Evolutionary conservation across 1,140 invertebrate genomes (phyloP).

Genomic region (Nomia melanderi): DNA sequence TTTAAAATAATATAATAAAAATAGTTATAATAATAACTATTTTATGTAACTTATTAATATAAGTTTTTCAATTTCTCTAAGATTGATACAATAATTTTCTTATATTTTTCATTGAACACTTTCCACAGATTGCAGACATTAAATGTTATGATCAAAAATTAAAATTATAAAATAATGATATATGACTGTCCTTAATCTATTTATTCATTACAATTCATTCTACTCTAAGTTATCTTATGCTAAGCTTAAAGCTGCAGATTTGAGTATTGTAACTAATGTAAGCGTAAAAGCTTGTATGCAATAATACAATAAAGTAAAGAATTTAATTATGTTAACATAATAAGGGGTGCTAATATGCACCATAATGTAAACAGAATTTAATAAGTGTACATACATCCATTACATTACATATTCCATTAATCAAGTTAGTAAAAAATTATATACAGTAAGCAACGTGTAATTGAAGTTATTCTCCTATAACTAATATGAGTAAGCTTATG

Average conservation of each 20-base stretch:
- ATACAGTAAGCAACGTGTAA: neutral
- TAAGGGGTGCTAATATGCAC: neutral
- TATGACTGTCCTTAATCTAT: slow-evolving; percentile 7
- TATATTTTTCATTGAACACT: neutral
- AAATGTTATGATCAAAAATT: neutral
- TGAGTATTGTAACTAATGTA: slow-evolving; percentile 23
- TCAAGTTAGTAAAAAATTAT: neutral
- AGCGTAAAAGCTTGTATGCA: slow-evolving; percentile 14
- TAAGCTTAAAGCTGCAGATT: slow-evolving; percentile 28
- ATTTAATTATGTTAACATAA: neutral
- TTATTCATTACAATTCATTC: neutral
- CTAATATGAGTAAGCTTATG: neutral
- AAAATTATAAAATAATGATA: slow-evolving; percentile 13
- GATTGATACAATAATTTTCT: neutral
- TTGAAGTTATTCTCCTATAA: neutral
- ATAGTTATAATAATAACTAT: too few species aligned
- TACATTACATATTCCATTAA: neutral
- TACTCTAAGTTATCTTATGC: slow-evolving; percentile 1
- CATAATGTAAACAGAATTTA: neutral
- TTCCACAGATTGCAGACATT: slow-evolving; percentile 8
- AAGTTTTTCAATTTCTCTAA: neutral
- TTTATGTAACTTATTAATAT: too few species aligned
- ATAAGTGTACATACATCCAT: neutral
- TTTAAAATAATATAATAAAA: neutral
- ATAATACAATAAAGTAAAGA: slow-evolving; percentile 7